Evolutionary conservation across 2,113 vertebrate genomes (phyloP).

Genomic region (Aviceda subcristata): DNA sequence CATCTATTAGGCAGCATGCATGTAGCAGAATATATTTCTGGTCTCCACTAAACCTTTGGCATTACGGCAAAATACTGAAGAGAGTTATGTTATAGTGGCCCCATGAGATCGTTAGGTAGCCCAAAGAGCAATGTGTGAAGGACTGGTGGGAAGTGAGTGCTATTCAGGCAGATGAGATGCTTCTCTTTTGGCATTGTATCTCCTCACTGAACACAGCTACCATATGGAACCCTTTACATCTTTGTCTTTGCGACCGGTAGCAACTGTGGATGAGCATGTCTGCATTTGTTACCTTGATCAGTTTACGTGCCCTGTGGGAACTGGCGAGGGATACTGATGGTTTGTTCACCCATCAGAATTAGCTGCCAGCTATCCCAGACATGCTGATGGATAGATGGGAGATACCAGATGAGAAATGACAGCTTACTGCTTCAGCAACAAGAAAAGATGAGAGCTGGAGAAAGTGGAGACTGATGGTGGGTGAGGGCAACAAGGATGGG

Average conservation of each 20-base stretch:
- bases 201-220: neutral
- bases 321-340: neutral
- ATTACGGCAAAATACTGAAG: neutral
- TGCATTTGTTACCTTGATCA: slow-evolving; percentile 10
- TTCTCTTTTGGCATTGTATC: neutral
- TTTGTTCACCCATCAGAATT: neutral
- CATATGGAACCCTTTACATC: slow-evolving; percentile 14
- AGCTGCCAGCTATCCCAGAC: slow-evolving; percentile 4
- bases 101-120: neutral
- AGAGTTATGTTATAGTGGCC: neutral
- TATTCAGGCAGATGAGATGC: neutral
- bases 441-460: neutral
- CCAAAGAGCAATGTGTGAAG: neutral
- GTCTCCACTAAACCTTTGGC: neutral
- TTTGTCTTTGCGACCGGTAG: neutral
- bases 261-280: neutral
- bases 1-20: neutral
- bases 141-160: neutral
- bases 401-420: neutral
- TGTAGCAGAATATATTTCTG: neutral
- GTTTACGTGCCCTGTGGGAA: neutral
- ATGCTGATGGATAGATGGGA: neutral
- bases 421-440: neutral
- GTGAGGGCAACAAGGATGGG: neutral
- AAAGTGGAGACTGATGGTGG: neutral